Percentiles rank a stretch among this genome's conserved stretches.
phyloP scores from a whole-genome alignment of 1,140 invertebrate genomes.

The Hylaeus volcanicus region DNA sequence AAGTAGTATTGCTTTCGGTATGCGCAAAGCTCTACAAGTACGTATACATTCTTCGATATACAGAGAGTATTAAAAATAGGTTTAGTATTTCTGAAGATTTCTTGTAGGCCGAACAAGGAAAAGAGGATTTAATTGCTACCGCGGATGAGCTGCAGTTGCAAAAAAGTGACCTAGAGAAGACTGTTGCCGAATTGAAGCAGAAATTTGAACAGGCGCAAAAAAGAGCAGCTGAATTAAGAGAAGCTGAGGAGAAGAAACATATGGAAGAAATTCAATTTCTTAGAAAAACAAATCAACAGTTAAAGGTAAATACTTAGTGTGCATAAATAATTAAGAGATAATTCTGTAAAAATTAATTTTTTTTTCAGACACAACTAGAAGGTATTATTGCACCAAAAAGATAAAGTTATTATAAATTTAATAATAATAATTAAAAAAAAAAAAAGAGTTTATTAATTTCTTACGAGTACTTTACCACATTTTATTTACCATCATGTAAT shows the following conservation, averaged over 20 bases:
- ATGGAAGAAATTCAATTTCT: slow-evolving; percentile 94
- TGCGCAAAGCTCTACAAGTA: slow-evolving; percentile 97
- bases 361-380: slow-evolving; percentile 91
- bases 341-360: no score
- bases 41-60: not conserved
- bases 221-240: slow-evolving; percentile 89
- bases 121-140: slow-evolving; percentile 84
- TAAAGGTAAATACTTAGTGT: slow-evolving; percentile 85
- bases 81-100: slow-evolving; percentile 2
- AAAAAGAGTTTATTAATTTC: not conserved
- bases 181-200: slow-evolving; percentile 90
- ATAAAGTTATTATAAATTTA: slow-evolving; percentile 78
- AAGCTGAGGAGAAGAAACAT: slow-evolving; percentile 94
- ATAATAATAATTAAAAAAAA: not conserved
- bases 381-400: slow-evolving; percentile 96
- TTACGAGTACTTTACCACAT: not conserved
- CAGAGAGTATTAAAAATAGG: not conserved
- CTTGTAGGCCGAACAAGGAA: slow-evolving; percentile 84
- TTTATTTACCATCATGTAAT: slow-evolving; percentile 1
- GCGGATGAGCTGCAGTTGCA: slow-evolving; percentile 85
- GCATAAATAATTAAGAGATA: slow-evolving; percentile 28
- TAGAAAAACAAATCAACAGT: slow-evolving; percentile 95
- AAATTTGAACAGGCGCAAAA: slow-evolving; percentile 93
- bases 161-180: slow-evolving; percentile 88
- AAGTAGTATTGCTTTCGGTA: slow-evolving; percentile 98